Evolutionary conservation across 2,888 invertebrate genomes (phyloP), one percentile per base, ranked within the genome.

Genomic region (Tetropium fuscum): DNA sequence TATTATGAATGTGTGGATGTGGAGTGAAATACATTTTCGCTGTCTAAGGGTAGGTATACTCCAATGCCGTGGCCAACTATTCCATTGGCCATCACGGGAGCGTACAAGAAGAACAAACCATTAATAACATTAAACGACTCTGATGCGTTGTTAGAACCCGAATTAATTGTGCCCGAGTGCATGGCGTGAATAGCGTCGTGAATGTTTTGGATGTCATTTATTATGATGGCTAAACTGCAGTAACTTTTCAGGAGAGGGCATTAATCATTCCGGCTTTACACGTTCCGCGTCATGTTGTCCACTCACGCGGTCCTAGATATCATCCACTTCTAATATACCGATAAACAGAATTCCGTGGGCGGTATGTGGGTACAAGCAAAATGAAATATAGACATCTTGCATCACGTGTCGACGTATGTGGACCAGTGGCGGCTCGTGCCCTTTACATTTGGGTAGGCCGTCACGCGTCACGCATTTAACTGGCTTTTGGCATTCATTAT

Each of bases 271-370:
- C 13, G 19, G 34, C 40, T 48, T 19, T 19, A 6, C 51, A 20
- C n/a, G 7, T 10, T 20, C 11, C 40, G 25, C 5, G 38, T 38
- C 25, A 22, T 55, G 49, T 62, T 56, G 53, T 60, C 58, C 63
- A 53, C 58, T 62, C 62, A 62, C 63, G 53, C 53, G 32, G 56
- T 55, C 32, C 40, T 54, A 47, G 53, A 41, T 49, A 44, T 53
- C 59, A 55, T 58, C 54, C 49, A 44, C 57, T 47, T 53, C 53
- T 40, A 62, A 56, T 58, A 41, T n/a, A n/a, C n/a, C n/a, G n/a
- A n/a, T n/a, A n/a, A n/a, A n/a, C n/a, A n/a, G n/a, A n/a, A n/a
- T n/a, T n/a, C n/a, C n/a, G n/a, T n/a, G n/a, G n/a, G n/a, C n/a
- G n/a, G n/a, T n/a, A n/a, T n/a, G n/a, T n/a, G n/a, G n/a, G n/a